Conservation (phyloP, 1,140 invertebrate species). For the Diabrotica virgifera region DNA sequence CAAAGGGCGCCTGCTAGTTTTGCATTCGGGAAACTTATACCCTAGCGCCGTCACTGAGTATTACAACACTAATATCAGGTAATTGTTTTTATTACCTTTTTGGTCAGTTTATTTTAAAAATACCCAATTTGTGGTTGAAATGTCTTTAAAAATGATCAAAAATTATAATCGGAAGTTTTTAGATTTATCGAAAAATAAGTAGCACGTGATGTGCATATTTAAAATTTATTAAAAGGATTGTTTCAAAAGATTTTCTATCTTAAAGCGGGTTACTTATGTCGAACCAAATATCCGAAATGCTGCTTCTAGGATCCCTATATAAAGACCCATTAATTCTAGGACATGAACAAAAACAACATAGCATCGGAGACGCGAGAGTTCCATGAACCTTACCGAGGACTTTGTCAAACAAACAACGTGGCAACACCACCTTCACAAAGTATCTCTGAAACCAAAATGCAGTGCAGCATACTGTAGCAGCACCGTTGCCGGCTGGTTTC, state of each 20-base stretch:
- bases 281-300: not conserved
- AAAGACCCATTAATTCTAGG: conserved; percentile 9
- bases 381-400: conserved; percentile 12
- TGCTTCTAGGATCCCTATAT: not conserved
- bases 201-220: too few relatives aligned
- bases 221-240: too few relatives aligned
- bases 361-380: conserved; percentile 9
- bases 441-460: conserved; percentile 28
- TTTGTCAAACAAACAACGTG: conserved; percentile 7
- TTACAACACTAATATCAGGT: too few relatives aligned
- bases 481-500: conserved; percentile 38
- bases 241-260: not conserved
- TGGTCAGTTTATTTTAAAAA: too few relatives aligned
- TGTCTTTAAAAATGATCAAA: too few relatives aligned
- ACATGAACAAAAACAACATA: conserved; percentile 10
- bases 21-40: too few relatives aligned
- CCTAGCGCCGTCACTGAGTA: too few relatives aligned
- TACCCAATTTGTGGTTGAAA: too few relatives aligned
- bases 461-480: conserved; percentile 46
- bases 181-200: too few relatives aligned
- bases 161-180: too few relatives aligned
- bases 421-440: conserved; percentile 13
- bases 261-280: not conserved
- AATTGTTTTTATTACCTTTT: too few relatives aligned
- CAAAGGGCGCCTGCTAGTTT: too few relatives aligned